phyloP scores from a whole-genome alignment of 1,140 invertebrate genomes.

The Glossosoma conforme region DNA sequence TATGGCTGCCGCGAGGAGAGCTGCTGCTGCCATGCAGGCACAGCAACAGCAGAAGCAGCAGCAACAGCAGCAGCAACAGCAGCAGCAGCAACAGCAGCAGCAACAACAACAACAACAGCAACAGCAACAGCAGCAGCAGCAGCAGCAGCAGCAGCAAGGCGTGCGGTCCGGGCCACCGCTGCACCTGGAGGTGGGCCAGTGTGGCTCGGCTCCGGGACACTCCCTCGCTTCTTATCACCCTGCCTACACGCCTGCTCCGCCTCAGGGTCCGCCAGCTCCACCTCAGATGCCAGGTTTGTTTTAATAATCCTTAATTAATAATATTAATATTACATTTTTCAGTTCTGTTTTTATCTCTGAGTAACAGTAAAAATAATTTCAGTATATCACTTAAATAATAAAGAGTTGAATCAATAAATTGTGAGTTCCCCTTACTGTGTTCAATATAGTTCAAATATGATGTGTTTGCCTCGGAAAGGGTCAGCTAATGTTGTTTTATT shows the following conservation, averaged over 20 bases:
- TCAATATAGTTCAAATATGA: no score
- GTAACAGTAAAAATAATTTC: no score
- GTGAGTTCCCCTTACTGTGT: no score
- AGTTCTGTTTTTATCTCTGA: no score
- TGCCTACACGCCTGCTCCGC: slow-evolving; percentile 41
- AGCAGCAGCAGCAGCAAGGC: slow-evolving; percentile 44
- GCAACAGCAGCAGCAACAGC: slow-evolving; percentile 24
- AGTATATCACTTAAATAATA: no score
- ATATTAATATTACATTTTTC: no score
- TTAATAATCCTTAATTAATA: no score
- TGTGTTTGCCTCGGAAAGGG: no score
- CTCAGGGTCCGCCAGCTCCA: slow-evolving; percentile 19
- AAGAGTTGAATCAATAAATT: no score
- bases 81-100: slow-evolving; percentile 43
- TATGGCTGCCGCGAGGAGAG: slow-evolving; percentile 47
- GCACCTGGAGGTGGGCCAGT: slow-evolving; percentile 44
- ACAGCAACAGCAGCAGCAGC: slow-evolving; percentile 37
- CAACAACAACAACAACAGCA: slow-evolving; percentile 41
- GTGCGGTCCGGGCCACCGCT: slow-evolving; percentile 43
- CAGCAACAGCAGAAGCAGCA: slow-evolving; percentile 26
- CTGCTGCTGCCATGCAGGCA: slow-evolving; percentile 39
- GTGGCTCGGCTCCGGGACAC: slow-evolving; percentile 42
- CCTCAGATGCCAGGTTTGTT: slow-evolving; percentile 35
- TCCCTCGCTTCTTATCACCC: slow-evolving; percentile 44
- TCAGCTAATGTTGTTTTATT: no score